Conservation (phyloP, 2,113 vertebrate species). For the Oreochromis niloticus region DNA sequence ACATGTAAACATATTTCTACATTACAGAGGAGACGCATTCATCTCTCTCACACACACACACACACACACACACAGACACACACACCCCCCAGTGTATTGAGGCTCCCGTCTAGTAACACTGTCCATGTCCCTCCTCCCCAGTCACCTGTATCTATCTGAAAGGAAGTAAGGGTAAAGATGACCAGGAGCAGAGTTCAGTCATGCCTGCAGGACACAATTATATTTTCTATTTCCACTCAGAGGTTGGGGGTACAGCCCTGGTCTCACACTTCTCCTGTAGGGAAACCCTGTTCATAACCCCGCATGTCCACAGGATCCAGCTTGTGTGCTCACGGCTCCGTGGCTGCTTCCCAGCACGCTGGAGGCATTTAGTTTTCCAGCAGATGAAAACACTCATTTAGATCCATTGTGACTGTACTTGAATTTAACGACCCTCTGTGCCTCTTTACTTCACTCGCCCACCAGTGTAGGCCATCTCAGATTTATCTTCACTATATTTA, state of each 20-base stretch:
- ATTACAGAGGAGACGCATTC: conserved; percentile 1
- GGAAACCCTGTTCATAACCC: neutral
- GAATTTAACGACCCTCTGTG: neutral
- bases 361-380: neutral
- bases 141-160: conserved; percentile 40
- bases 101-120: conserved; percentile 47
- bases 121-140: conserved; percentile 25
- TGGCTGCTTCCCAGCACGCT: neutral
- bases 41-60: neutral
- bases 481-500: neutral
- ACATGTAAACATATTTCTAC: neutral
- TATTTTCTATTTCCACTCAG: neutral
- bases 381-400: neutral
- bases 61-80: neutral
- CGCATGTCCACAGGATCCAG: neutral
- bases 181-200: conserved; percentile 16
- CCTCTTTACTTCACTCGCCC: neutral
- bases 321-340: neutral
- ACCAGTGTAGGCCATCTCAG: neutral
- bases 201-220: neutral
- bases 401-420: neutral
- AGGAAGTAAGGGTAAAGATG: conserved; percentile 9
- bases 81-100: conserved; percentile 38
- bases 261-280: conserved; percentile 24
- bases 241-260: neutral